Evolutionary conservation across 2,113 vertebrate genomes (phyloP).

Genomic region (Gallinago paraguaiae): DNA sequence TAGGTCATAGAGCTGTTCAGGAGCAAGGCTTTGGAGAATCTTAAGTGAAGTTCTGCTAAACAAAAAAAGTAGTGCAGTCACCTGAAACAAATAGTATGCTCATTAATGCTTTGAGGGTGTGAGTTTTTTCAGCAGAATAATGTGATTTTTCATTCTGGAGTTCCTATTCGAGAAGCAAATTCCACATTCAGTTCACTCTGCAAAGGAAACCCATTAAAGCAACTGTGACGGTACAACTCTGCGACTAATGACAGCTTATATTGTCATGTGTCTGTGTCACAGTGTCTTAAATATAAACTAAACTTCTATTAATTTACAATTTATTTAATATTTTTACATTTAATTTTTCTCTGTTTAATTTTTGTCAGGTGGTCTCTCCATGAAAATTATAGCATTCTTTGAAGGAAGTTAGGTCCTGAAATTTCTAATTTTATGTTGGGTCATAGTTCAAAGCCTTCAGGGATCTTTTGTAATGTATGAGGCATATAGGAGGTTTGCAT

Average conservation of each 20-base stretch:
- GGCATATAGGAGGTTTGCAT: not conserved
- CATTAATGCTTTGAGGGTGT: not conserved
- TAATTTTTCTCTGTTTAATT: not conserved
- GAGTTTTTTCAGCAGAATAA: not conserved
- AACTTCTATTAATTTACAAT: not conserved
- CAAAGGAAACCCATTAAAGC: not conserved
- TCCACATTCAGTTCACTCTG: not conserved
- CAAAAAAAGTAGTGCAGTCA: not conserved
- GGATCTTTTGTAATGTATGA: not conserved
- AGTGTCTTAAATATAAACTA: not conserved
- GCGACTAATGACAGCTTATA: not conserved
- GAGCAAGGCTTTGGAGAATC: not conserved
- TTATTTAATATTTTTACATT: not conserved
- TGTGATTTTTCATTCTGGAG: not conserved
- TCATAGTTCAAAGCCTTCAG: not conserved
- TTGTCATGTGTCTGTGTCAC: not conserved
- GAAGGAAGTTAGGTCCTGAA: not conserved
- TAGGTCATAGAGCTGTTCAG: slow-evolving; percentile 28
- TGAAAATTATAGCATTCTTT: not conserved
- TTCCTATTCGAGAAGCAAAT: not conserved
- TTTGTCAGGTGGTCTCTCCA: not conserved
- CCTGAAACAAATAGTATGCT: not conserved
- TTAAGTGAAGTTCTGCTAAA: not conserved
- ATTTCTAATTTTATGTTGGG: not conserved
- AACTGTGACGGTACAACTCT: not conserved